Base-by-base conservation (phyloP, 2,113 vertebrate genomes). In the Percopsis transmontana region DNA sequence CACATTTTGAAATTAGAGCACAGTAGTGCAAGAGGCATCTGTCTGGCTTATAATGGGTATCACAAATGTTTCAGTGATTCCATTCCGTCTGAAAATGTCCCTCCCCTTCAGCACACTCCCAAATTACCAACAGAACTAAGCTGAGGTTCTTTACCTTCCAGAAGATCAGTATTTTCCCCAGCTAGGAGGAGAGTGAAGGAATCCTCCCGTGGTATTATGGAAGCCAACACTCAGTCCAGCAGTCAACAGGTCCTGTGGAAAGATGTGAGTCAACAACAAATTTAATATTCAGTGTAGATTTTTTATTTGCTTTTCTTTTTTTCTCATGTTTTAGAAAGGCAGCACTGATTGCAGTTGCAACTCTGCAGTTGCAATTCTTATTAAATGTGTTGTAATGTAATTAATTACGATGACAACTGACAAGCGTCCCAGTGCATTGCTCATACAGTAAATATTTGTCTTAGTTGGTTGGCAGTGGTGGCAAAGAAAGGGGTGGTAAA, bases 181-280 rank as follows among this genome's bases (percentile, higher is more conserved):
- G 69, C 68, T 60, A 58, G 68, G 74, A 81, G 61, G 64, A 81
- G 74, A 58, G 66, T 6, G 71, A 84, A 69, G 77, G 66, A 84
- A 78, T 81, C 81, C 68, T 80, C 68, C 77, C 41, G 70, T 74
- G 51, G 21, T 80, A 88, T 84, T 60, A 93, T 93, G 92, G 91
- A 93, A 67, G 79, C 65, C 50, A 74, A 67, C 66, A 79, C 54
- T 72, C 76, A 86, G 39, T 86, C 86, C 68, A 89, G 73, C 80
- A 92, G 91, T 75, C 90, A 91, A 38, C 91, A 91, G 75, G 76
- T 79, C 71, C 80, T 91, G n/a, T 91, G 88, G 84, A 91, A 91
- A 81, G 92, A 93, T 91, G 91, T 93, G 87, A 93, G 92, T 93
- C 16, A 18, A 50, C 11, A 14, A 15, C 20, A 52, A 12, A 45